Conservation (phyloP, 2,888 invertebrate genomes). For the Caenorhabditis sp. region DNA sequence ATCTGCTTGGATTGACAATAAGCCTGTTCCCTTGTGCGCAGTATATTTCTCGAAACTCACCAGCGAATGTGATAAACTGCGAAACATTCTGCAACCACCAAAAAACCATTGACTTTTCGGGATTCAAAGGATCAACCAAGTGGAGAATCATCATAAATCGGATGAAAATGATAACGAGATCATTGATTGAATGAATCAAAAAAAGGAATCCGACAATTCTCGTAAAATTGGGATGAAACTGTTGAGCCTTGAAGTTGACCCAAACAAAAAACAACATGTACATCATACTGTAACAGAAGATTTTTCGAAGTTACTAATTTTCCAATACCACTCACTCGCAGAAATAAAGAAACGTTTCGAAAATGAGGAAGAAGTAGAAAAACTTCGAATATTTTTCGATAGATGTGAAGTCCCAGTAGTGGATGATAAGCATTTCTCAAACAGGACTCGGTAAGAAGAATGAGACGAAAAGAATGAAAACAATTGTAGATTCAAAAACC, state of each 20-base stretch:
- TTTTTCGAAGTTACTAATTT: neutral
- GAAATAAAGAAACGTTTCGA: neutral
- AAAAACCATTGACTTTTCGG: neutral
- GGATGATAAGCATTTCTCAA: neutral
- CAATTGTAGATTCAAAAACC: no score
- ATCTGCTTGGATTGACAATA: no score
- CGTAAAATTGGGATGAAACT: neutral
- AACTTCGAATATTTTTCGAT: neutral
- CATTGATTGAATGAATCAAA: neutral
- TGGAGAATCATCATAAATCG: neutral
- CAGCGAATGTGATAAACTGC: no score
- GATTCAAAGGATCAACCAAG: neutral
- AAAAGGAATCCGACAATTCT: neutral
- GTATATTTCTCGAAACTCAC: no score
- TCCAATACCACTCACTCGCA: no score
- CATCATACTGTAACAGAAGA: neutral
- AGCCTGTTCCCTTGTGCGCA: no score
- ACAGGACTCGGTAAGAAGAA: neutral
- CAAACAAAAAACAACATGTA: neutral
- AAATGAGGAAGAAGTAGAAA: neutral
- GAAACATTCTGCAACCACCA: no score
- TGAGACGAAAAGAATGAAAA: no score
- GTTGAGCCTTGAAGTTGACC: conserved; percentile 16
- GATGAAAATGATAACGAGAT: neutral
- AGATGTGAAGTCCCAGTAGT: neutral